Base-by-base conservation (phyloP, 2,888 invertebrate genomes). In the Harpalus rufipes region DNA sequence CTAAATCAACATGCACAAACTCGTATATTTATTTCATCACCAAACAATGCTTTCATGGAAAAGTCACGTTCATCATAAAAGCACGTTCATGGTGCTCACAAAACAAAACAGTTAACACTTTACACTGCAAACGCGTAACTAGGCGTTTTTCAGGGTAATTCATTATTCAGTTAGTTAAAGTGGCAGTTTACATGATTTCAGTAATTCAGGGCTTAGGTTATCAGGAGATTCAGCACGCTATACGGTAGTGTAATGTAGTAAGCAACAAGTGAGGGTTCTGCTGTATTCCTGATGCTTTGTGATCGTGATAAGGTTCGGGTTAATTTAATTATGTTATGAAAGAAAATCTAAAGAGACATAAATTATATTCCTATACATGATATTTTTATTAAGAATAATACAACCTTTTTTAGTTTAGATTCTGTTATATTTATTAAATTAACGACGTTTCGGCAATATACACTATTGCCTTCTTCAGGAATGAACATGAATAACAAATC, bases 41-140 rank as follows among this genome's bases (percentile, higher is more conserved):
- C 12, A 8, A 25, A 18, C 32, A 65, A 32, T 32, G 65, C 65
- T 12, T 25, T 32, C 65, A 14, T 32, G 25, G n/a, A 65, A 65
- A 65, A 65, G 65, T 25, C 65, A 65, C 65, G 65, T 65, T 65
- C 65, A 65, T 12, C 65, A 65, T 32, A 32, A 39, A 65, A 14
- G 7, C 65, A 25, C 39, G 32, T 25, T 59, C 59, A 59, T 18
- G 32, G 59, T 59, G 18, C 7, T 16, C 59, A 14, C 59, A 8
- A 32, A 32, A 32, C 32, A 32, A 32, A 8, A 59, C 16, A 16
- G 16, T 7, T 59, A 59, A 59, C 18, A 1, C 8, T 16, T 0
- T 16, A 16, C 59, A 59, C n/a, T 18, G 18, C 59, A 16, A 59
- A 14, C 18, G 14, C 8, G 59, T 16, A 59, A 1, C 6, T 16